These are phyloP conservation scores for Volucella inanis DNA, from an alignment of 2,888 invertebrate species.

Conservation along the genomic window DNA sequence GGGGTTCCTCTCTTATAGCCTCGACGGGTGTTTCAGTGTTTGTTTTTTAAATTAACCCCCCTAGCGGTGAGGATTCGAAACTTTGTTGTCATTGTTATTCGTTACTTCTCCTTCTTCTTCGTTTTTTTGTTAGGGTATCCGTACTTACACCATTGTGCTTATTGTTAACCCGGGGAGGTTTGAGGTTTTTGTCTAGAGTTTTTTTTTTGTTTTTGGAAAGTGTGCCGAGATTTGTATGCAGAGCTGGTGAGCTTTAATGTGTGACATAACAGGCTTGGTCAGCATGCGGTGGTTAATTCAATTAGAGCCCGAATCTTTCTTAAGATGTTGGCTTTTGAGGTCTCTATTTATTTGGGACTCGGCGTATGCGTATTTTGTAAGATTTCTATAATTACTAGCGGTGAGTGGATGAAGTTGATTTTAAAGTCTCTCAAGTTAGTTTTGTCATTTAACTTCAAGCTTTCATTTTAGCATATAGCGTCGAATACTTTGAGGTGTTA, in stretches of 20 bases:
- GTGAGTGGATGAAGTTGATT: slow-evolving; percentile 4
- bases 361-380: slow-evolving; percentile 48
- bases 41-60: slow-evolving; percentile 52
- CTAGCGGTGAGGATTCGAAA: background rate
- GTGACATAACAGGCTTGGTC: slow-evolving; percentile 46
- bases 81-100: slow-evolving; percentile 7
- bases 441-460: background rate
- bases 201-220: slow-evolving; percentile 40
- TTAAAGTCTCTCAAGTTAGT: background rate
- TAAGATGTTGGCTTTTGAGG: background rate
- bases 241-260: slow-evolving; percentile 24
- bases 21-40: slow-evolving; percentile 44
- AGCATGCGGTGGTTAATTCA: slow-evolving; percentile 22
- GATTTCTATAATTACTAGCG: slow-evolving; percentile 4
- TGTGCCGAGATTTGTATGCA: slow-evolving; percentile 69
- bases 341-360: slow-evolving; percentile 10
- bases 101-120: background rate
- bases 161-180: slow-evolving; percentile 28
- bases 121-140: background rate
- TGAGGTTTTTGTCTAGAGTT: slow-evolving; percentile 1
- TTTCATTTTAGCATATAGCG: background rate
- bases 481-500: background rate
- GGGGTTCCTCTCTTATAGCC: background rate
- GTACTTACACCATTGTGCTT: background rate
- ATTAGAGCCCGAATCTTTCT: slow-evolving; percentile 42